Percentiles rank a stretch among this genome's conserved stretches.
Evolutionary conservation across 2,113 vertebrate species (phyloP).

Genomic region (Regulus satrapa): DNA sequence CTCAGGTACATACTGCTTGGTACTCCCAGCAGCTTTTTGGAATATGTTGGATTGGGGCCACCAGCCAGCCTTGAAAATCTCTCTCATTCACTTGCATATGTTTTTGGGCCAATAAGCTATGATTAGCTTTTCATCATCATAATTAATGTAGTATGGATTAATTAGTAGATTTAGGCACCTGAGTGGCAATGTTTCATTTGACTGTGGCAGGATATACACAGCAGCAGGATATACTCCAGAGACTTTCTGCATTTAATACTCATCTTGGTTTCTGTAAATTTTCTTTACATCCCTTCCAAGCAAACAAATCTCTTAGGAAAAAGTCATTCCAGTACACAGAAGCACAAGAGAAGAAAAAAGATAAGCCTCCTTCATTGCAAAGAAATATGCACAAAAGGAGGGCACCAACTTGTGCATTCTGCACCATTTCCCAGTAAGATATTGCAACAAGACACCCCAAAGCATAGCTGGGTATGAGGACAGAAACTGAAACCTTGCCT

Average conservation of each 20-base stretch:
- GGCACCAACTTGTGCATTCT: not conserved
- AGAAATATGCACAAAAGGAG: not conserved
- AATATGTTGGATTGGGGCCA: not conserved
- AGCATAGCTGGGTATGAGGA: not conserved
- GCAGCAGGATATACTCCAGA: not conserved
- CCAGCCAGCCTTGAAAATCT: not conserved
- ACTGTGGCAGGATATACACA: not conserved
- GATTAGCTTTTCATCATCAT: constrained; percentile 37
- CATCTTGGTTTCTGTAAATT: not conserved
- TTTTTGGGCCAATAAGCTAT: not conserved
- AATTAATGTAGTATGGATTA: constrained; percentile 12
- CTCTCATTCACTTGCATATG: not conserved
- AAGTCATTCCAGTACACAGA: not conserved
- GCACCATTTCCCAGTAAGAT: not conserved
- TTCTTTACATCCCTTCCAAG: not conserved
- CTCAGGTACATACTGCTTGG: not conserved
- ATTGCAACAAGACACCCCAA: not conserved
- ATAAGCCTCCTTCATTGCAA: not conserved
- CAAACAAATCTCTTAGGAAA: not conserved
- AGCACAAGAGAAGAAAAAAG: not conserved
- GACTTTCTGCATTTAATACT: not conserved
- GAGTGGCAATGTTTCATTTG: not conserved
- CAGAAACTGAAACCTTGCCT: not conserved
- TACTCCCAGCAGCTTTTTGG: not conserved
- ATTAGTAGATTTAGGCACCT: constrained; percentile 34